Base-by-base conservation (phyloP, 2,797 vertebrate genomes). In the Neosilurus mollespiculum region DNA sequence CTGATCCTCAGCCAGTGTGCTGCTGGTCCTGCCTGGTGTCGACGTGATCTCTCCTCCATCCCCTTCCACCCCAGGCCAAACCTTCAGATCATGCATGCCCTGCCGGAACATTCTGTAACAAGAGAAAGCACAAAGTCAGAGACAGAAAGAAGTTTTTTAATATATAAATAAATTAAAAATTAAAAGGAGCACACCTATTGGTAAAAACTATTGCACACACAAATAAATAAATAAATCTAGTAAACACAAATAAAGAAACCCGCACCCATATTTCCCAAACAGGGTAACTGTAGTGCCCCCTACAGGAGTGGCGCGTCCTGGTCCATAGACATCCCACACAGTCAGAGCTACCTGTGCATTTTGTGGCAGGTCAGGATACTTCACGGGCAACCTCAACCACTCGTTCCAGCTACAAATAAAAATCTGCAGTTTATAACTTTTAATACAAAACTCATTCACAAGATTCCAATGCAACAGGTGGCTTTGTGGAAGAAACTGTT, bases 1-100 rank as follows among this genome's bases (percentile, higher is more conserved):
- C 89, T 99, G 97, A 90, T 99, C 98, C 90, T 99, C 98, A 1
- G 96, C 92, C 87, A 96, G 87, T 53, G 96, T 96, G 90, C 96
- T 99, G 93, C 96, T 98, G 72, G 97, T 97, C 88, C 97, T 96
- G 76, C 98, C 98, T 0, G 98, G 98, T 66, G 98, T 99, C 91
- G 90, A 95, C 78, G 97, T 98, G 83, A 96, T 96, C 88, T 99
- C 97, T 0, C 94, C 95, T 73, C 98, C 98, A 73, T 99, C 97
- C 26, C 98, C 98, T 92, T 97, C 96, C 64, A 98, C 95, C 0
- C 97, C 97, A 3, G 98, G 98, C 98, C 98, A 99, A 65, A 99
- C 98, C 90, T 99, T 99, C 89, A 99, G 93, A 90, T 99, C 98
- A 30, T 99, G 98, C 97, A 99, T 99, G 81, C 98, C 98, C 92